phyloP scores from a whole-genome alignment of 2,888 invertebrate genomes.

The Parasteatoda lunata region DNA sequence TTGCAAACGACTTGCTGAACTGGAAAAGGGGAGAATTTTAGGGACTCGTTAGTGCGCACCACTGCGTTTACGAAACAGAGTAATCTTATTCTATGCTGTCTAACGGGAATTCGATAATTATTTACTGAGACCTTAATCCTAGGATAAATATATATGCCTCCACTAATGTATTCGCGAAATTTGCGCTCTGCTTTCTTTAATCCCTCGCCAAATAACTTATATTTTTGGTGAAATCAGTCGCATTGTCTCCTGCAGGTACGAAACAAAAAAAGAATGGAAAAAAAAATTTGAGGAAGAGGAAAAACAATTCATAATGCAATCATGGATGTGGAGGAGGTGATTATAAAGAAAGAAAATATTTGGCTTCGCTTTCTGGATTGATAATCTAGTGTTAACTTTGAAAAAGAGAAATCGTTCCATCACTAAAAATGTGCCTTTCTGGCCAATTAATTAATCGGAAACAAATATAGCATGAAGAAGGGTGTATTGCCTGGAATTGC shows the following conservation, averaged over 20 bases:
- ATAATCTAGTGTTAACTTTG: too few relatives aligned
- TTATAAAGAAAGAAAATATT: neutral
- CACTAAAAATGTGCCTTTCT: neutral
- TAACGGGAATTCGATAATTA: constrained; percentile 50
- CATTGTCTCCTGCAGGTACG: constrained; percentile 11
- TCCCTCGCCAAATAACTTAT: constrained; percentile 41
- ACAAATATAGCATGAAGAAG: too few relatives aligned
- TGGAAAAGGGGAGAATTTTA: constrained; percentile 36
- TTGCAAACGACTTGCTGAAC: constrained; percentile 49
- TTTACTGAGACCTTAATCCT: constrained; percentile 62
- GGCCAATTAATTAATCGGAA: neutral
- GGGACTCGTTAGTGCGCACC: constrained; percentile 42
- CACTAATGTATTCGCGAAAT: constrained; percentile 50
- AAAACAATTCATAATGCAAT: too few relatives aligned
- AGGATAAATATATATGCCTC: constrained; percentile 51
- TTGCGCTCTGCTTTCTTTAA: constrained; percentile 45
- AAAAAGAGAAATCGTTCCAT: too few relatives aligned
- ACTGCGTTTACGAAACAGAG: constrained; percentile 27
- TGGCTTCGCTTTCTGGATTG: neutral
- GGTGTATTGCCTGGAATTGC: too few relatives aligned
- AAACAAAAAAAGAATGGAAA: too few relatives aligned
- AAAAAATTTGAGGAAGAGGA: too few relatives aligned
- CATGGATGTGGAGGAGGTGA: too few relatives aligned
- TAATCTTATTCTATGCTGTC: constrained; percentile 27
- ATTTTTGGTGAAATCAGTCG: constrained; percentile 17